Conservation (phyloP, 2,888 invertebrate species). For the Nemapogon koenigi region DNA sequence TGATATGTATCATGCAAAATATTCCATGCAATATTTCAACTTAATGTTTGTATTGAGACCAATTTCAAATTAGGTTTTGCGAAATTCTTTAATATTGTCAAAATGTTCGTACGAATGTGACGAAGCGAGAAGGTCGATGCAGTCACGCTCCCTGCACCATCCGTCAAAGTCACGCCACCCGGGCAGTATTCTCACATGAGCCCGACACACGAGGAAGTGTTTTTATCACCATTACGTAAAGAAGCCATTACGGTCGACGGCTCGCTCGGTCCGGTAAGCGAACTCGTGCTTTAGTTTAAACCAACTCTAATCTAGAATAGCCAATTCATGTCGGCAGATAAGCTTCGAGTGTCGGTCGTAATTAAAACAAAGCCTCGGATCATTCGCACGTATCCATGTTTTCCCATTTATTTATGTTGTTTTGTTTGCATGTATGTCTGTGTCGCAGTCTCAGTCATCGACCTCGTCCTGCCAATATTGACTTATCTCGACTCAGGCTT, state of each 20-base stretch:
- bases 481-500: slow-evolving; percentile 30
- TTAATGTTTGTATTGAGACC: too few relatives aligned
- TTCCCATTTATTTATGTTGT: too few relatives aligned
- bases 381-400: not conserved
- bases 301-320: slow-evolving; percentile 36
- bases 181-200: slow-evolving; percentile 40
- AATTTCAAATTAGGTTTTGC: too few relatives aligned
- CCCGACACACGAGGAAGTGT: slow-evolving; percentile 34
- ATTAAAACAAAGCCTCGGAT: not conserved
- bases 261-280: slow-evolving; percentile 21
- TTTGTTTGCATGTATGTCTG: too few relatives aligned
- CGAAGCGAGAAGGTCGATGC: slow-evolving; percentile 8
- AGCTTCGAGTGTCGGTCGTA: slow-evolving; percentile 6
- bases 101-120: not conserved
- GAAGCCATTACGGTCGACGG: slow-evolving; percentile 40
- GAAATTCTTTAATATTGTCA: too few relatives aligned
- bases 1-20: slow-evolving; percentile 27
- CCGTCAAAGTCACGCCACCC: slow-evolving; percentile 40
- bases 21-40: not conserved
- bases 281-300: slow-evolving; percentile 27
- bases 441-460: slow-evolving; percentile 28
- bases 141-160: slow-evolving; percentile 30
- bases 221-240: slow-evolving; percentile 43
- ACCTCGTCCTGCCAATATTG: slow-evolving; percentile 53
- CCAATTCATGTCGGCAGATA: slow-evolving; percentile 31